Evolutionary conservation across 2,888 invertebrate genomes (phyloP), one percentile per base, ranked within the genome.

Genomic region (Antheraea assamensis): DNA sequence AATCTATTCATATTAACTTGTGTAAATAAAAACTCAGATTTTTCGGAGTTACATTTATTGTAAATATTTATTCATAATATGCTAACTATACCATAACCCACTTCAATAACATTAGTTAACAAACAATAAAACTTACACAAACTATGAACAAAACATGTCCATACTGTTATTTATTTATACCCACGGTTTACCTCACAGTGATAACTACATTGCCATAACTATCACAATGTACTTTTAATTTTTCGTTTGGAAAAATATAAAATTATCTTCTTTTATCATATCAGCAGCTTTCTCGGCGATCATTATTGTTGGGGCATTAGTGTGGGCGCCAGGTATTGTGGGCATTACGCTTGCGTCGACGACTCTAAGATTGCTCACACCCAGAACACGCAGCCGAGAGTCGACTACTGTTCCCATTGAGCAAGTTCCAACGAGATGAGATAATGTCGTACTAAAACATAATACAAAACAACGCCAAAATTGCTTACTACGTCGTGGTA

Each of bases 271-370:
- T 24, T 68, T 72, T 17, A 72, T 72, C 68, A 72, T 70, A 24
- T 72, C n/a, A n/a, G n/a, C n/a, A n/a, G n/a, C n/a, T n/a, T n/a
- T n/a, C n/a, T n/a, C n/a, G n/a, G n/a, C n/a, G 70, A 97, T 97
- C 97, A 97, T 97, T 4, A 97, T 96, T 0, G 95, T 95, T 0
- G 97, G 96, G 0, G 76, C 77, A 30, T 71, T 24, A 31, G 72
- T 75, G 31, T 76, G 61, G 4, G 76, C 76, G 2, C 75, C 73
- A 21, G 76, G 24, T 35, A 74, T 76, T 0, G 24, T 73, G 0
- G 80, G 79, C 74, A 80, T 79, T 2, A 80, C 70, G 74, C 80
- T 80, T 7, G 80, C 78, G 58, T 81, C 81, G n/a, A 73, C 80
- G 0, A 81, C 78, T 19, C 80, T 76, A n/a, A 81, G 64, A 0